Evolutionary conservation across 2,113 vertebrate genomes (phyloP).

Genomic region (Oplegnathus fasciatus): DNA sequence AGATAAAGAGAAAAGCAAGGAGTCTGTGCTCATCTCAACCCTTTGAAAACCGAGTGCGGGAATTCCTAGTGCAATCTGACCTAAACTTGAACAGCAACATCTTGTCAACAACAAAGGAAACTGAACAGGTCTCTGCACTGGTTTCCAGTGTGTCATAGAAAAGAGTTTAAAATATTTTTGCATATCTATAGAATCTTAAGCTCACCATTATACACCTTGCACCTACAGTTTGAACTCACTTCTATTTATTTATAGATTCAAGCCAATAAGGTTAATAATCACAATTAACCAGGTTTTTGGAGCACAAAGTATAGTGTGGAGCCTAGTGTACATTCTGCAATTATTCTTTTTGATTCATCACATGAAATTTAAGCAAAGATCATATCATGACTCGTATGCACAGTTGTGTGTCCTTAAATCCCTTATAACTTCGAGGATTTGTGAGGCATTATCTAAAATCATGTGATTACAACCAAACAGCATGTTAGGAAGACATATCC

Average conservation of each 20-base stretch:
- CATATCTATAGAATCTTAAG: background rate
- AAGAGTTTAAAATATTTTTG: background rate
- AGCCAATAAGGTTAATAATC: background rate
- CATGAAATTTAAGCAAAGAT: background rate
- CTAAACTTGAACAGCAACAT: background rate
- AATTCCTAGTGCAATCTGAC: background rate
- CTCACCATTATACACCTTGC: background rate
- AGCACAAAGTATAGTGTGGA: background rate
- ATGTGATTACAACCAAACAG: slow-evolving; percentile 75
- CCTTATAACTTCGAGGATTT: slow-evolving; percentile 51
- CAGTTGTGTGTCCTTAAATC: slow-evolving; percentile 30
- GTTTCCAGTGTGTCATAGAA: background rate
- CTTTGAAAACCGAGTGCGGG: background rate
- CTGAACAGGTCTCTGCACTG: background rate
- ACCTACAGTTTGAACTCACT: background rate
- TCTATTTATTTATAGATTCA: background rate
- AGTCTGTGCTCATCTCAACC: background rate
- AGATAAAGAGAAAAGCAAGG: background rate
- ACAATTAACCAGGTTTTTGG: background rate
- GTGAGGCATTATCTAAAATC: slow-evolving; percentile 45
- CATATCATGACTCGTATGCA: slow-evolving; percentile 5
- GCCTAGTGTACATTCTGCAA: background rate
- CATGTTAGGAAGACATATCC: slow-evolving; percentile 68
- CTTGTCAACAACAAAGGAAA: background rate
- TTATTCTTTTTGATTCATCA: background rate